A percentile compares a stretch with the other conserved stretches of the same genome.
These are phyloP conservation scores for Hapalemur alaotrensis DNA, from an alignment of 2,797 vertebrate genomes.

Conservation along the genomic window DNA sequence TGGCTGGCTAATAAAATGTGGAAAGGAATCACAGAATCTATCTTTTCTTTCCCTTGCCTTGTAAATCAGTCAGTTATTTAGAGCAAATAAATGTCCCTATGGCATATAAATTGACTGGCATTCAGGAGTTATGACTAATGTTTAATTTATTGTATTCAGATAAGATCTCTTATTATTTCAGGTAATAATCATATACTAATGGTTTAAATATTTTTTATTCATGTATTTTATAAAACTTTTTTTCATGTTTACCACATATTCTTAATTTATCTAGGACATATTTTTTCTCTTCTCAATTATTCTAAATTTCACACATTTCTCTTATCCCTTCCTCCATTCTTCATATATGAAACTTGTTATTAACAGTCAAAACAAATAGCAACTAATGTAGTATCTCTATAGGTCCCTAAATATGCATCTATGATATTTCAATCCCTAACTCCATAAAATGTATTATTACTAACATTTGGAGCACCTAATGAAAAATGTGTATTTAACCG, in stretches of 20 bases:
- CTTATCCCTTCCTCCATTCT: neutral
- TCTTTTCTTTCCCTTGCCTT: neutral
- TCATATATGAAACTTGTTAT: neutral
- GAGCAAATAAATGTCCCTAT: neutral
- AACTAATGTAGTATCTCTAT: neutral
- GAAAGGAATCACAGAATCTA: neutral
- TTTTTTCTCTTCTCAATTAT: neutral
- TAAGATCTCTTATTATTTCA: neutral
- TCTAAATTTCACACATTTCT: neutral
- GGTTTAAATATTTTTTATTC: neutral
- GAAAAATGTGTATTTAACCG: neutral
- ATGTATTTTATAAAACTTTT: neutral
- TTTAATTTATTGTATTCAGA: neutral
- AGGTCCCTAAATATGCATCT: neutral
- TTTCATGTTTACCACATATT: neutral
- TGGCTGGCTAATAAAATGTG: neutral
- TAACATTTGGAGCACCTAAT: neutral
- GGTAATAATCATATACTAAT: neutral
- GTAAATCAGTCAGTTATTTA: neutral
- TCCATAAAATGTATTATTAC: neutral
- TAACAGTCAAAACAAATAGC: neutral
- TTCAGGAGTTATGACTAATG: neutral
- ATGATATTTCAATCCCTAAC: neutral
- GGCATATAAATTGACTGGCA: neutral
- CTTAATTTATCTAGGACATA: neutral